Evolutionary conservation across 2,888 invertebrate genomes (phyloP).

Genomic region (Pseudococcus jackbeardsleyi): DNA sequence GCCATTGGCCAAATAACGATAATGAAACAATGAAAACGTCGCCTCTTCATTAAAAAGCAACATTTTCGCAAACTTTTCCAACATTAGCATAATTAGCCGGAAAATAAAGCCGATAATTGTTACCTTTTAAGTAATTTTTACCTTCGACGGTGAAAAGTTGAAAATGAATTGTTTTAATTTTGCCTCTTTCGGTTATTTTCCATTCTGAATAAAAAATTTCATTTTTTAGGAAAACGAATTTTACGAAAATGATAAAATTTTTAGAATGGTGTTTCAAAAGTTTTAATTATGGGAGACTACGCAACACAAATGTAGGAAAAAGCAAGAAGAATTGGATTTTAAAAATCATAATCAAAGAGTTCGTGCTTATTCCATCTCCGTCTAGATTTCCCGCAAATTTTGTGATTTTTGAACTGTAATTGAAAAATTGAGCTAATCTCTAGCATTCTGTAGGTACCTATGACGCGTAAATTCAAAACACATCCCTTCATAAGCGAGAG

Average conservation of each 20-base stretch:
- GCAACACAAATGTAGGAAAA: too few species aligned
- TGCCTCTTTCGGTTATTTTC: not conserved
- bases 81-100: constrained; percentile 34
- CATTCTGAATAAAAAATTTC: not conserved
- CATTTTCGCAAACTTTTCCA: constrained; percentile 23
- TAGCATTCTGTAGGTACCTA: too few species aligned
- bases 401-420: too few species aligned
- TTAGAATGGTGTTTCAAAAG: not conserved
- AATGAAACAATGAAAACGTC: constrained; percentile 12
- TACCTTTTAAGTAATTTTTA: not conserved
- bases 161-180: constrained; percentile 34
- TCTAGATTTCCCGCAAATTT: too few species aligned
- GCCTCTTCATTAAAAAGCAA: not conserved
- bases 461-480: too few species aligned
- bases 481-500: too few species aligned
- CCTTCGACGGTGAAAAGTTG: constrained; percentile 21
- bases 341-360: too few species aligned
- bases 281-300: too few species aligned
- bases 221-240: not conserved
- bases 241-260: not conserved
- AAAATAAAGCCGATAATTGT: constrained; percentile 31
- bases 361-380: too few species aligned
- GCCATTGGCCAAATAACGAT: not conserved
- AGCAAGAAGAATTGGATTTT: too few species aligned
- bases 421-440: too few species aligned